These are phyloP conservation scores for Chrysocyon brachyurus DNA, from an alignment of 2,797 vertebrate species.

Conservation along the genomic window DNA sequence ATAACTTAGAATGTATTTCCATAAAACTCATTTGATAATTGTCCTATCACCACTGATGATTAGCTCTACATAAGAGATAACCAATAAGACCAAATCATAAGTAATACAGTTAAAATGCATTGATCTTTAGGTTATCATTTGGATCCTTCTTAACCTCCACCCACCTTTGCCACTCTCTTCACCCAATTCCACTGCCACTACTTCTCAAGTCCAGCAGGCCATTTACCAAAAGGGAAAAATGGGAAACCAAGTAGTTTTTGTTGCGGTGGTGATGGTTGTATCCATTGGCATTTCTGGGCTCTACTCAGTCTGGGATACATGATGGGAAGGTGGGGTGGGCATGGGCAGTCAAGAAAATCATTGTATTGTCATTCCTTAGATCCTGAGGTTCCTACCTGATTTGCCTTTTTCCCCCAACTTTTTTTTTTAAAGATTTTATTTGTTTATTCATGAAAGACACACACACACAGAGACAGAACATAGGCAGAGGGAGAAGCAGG, in stretches of 20 bases:
- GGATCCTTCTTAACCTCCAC: neutral
- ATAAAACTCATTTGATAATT: neutral
- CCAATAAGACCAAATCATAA: neutral
- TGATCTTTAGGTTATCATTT: neutral
- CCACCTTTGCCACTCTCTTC: no score
- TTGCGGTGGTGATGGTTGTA: neutral
- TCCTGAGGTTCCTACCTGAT: neutral
- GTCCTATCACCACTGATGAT: neutral
- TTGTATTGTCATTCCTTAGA: neutral
- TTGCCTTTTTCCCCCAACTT: neutral
- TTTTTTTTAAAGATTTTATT: neutral
- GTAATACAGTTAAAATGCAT: neutral
- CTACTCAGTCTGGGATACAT: neutral
- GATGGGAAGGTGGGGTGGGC: no score
- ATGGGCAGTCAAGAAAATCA: neutral
- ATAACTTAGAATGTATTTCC: neutral
- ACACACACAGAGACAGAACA: no score
- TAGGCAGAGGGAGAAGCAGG: no score
- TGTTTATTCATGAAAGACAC: no score
- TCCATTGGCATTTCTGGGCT: neutral
- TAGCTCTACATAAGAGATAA: neutral
- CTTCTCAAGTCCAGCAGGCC: neutral
- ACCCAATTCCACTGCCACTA: no score
- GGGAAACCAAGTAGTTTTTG: neutral
- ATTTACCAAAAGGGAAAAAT: neutral